Evolutionary conservation across 2,797 vertebrate species (phyloP), one percentile per base, ranked within the genome.

Genomic region (Eptatretus atami): DNA sequence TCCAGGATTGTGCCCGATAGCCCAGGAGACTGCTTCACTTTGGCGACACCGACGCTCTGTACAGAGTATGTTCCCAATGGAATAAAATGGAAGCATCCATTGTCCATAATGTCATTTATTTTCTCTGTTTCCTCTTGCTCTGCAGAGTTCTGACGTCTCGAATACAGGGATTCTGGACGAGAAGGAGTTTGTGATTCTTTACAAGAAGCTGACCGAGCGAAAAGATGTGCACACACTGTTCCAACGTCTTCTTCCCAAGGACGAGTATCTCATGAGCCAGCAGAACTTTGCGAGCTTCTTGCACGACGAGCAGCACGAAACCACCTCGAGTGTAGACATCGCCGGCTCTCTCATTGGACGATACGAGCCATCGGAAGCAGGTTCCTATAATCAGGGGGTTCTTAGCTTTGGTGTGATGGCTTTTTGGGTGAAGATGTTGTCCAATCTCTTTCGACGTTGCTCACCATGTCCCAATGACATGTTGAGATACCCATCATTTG

Each of bases 181-280:
- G 12, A 19, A 70, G 1, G 88, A 94, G 74, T 83, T 90, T 0
- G 86, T 92, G 71, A 82, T 82, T 72, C 93, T 96, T 69, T 87
- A 86, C 70, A 77, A 79, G 57, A 78, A 77, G 72, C 76, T 98
- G 70, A 74, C 92, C 78, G 78, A 77, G 3, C 76, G 88, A 12
- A 84, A 84, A 0, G 90, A 98, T 78, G 68, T 98, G 71, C 83
- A 93, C 64, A 72, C 77, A 1, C 76, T 94, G 9, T 98, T 98
- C 9, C 25, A 10, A 12, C 57, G 25, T n/a, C 12, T 61, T n/a
- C n/a, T 25, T n/a, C 12, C 31, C 31, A 44, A n/a, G 57, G 57
- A 25, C 12, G 57, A 12, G 25, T 9, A 61, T 25, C 9, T 61
- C 57, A n/a, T 61, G 57, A 61, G 57, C 57, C 57, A 10, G 11